These are phyloP conservation scores for Onychostruthus taczanowskii DNA, from an alignment of 2,113 vertebrate genomes.

Conservation along the genomic window DNA sequence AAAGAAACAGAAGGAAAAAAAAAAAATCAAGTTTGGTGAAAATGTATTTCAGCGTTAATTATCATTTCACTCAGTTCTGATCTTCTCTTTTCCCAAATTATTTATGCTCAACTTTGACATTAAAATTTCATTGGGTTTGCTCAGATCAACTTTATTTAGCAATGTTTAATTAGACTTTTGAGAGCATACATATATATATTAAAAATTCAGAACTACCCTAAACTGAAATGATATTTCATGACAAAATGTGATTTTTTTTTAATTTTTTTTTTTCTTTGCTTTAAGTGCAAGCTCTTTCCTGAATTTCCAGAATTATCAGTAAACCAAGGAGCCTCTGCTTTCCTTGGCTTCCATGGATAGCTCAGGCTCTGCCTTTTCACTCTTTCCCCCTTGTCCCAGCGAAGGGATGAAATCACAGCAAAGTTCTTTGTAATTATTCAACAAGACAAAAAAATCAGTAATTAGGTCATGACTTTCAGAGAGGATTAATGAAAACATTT, in stretches of 20 bases:
- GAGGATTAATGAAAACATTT: constrained; percentile 9
- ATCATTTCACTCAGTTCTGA: neutral
- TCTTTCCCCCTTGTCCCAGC: neutral
- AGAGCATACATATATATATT: neutral
- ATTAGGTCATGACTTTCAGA: constrained; percentile 18
- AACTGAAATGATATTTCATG: neutral
- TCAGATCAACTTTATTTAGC: constrained; percentile 24
- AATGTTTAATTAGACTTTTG: constrained; percentile 15
- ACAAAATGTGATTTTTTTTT: neutral
- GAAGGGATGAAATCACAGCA: neutral
- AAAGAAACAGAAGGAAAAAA: neutral
- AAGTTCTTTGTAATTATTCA: neutral
- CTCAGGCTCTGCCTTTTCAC: neutral
- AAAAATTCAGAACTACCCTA: neutral
- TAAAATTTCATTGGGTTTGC: neutral
- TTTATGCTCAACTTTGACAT: constrained; percentile 37
- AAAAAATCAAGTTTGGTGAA: neutral
- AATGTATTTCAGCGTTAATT: neutral
- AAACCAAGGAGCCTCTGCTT: neutral
- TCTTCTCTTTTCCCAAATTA: neutral
- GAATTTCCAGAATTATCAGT: neutral
- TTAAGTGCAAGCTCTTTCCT: neutral
- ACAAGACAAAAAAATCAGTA: neutral
- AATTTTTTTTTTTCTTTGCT: neutral
- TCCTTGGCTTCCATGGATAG: fast-evolving